phyloP scores from a whole-genome alignment of 2,888 invertebrate genomes.

The Miltochrista miniata region DNA sequence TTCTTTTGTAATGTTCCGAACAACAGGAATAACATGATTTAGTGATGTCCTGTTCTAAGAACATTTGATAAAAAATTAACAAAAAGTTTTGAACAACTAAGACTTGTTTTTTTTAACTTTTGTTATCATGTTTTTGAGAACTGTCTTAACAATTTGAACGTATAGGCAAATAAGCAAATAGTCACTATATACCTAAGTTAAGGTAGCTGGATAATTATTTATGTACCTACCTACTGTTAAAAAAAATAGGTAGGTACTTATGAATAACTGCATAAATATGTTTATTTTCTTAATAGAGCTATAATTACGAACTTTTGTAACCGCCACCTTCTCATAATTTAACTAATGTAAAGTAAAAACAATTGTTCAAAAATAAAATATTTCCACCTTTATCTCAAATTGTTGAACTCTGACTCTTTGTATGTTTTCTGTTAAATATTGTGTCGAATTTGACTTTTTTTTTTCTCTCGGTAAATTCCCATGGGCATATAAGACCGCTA shows the following conservation, averaged over 20 bases:
- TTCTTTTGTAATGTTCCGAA: slow-evolving; percentile 64
- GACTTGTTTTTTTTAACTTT: slow-evolving; percentile 16
- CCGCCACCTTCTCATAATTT: slow-evolving; percentile 15
- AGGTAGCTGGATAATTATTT: too few species aligned
- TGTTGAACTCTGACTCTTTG: slow-evolving; percentile 53
- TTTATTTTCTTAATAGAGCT: not conserved
- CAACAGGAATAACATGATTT: slow-evolving; percentile 75
- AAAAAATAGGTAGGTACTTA: not conserved
- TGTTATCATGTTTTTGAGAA: slow-evolving; percentile 21
- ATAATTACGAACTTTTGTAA: not conserved
- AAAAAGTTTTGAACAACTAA: too few species aligned
- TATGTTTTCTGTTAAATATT: slow-evolving; percentile 55
- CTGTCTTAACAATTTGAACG: slow-evolving; percentile 1
- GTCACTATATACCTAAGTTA: too few species aligned
- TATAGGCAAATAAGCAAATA: too few species aligned
- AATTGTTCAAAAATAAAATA: slow-evolving; percentile 3
- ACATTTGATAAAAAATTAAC: slow-evolving; percentile 27
- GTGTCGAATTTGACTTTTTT: slow-evolving; percentile 49
- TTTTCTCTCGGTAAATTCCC: slow-evolving; percentile 56
- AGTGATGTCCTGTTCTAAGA: slow-evolving; percentile 57
- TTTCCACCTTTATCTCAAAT: slow-evolving; percentile 42
- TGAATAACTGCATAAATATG: not conserved
- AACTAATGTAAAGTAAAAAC: slow-evolving; percentile 9
- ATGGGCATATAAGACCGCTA: slow-evolving; percentile 58
- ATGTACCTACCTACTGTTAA: not conserved